Percentiles rank a stretch among this genome's conserved stretches.
Evolutionary conservation across 2,113 vertebrate genomes (phyloP).

Genomic region (Rattus norvegicus): DNA sequence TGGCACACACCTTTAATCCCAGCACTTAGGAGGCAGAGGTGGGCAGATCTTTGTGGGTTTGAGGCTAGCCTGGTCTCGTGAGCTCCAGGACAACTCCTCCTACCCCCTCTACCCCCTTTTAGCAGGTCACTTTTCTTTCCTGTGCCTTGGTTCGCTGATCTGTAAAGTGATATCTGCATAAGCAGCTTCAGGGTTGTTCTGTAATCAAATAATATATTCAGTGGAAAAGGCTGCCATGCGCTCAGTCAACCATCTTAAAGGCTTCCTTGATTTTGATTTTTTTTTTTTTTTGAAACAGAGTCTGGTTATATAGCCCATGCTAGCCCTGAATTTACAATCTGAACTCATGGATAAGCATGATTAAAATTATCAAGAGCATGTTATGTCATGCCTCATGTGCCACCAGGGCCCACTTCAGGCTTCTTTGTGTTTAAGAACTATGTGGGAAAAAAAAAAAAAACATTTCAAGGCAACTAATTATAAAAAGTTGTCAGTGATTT

Average conservation of each 20-base stretch:
- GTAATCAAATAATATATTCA: neutral
- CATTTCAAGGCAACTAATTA: neutral
- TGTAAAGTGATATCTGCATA: constrained; percentile 10
- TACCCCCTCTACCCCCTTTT: neutral
- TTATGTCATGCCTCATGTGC: neutral
- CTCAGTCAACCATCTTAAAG: neutral
- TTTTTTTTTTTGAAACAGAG: neutral
- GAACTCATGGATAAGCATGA: neutral
- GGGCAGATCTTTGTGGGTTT: neutral
- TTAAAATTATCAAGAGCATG: neutral
- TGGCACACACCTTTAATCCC: neutral
- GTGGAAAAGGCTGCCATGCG: neutral
- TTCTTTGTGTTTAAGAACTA: neutral
- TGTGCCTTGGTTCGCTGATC: constrained; percentile 6
- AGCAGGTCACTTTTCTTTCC: neutral
- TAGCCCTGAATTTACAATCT: neutral
- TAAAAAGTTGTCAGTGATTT: constrained; percentile 8
- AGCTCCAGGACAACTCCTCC: neutral
- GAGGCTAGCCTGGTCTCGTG: too few relatives aligned
- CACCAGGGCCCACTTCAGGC: neutral
- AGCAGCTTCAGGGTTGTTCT: neutral
- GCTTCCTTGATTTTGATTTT: neutral
- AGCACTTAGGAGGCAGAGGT: neutral
- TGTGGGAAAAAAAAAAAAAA: neutral
- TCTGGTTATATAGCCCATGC: neutral